Percentiles rank a stretch among this genome's conserved stretches.
Evolutionary conservation across 2,888 invertebrate species (phyloP).

Genomic region (Drepana falcataria): DNA sequence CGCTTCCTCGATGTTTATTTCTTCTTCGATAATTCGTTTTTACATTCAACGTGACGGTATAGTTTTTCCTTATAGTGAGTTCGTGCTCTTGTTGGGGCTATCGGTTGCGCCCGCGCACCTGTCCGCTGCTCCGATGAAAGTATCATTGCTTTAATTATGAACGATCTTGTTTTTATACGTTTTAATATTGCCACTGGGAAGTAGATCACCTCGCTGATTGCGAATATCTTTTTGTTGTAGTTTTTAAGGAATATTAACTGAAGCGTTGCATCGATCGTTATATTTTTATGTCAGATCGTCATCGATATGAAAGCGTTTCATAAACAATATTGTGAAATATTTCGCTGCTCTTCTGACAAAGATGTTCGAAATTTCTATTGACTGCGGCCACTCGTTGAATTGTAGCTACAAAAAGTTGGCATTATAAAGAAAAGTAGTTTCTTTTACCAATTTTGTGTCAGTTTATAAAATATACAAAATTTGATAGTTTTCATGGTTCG

Average conservation of each 20-base stretch:
- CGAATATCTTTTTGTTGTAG: constrained; percentile 65
- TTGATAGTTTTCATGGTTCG: not conserved
- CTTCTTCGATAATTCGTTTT: constrained; percentile 73
- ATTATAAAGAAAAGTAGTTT: not conserved
- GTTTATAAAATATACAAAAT: not conserved
- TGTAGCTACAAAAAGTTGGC: not conserved
- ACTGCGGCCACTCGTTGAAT: not conserved
- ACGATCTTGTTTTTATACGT: constrained; percentile 62
- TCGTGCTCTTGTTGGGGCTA: constrained; percentile 48
- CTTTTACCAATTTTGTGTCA: not conserved
- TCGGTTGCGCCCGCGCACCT: constrained; percentile 39
- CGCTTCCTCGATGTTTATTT: constrained; percentile 74
- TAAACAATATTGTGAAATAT: constrained; percentile 42
- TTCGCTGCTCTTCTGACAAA: not conserved
- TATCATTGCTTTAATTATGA: constrained; percentile 68
- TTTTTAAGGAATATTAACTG: constrained; percentile 55
- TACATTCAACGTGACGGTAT: constrained; percentile 59
- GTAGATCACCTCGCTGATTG: constrained; percentile 72
- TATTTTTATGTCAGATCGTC: constrained; percentile 36
- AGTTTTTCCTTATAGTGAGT: constrained; percentile 49
- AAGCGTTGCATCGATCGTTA: constrained; percentile 51
- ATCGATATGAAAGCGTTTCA: constrained; percentile 45
- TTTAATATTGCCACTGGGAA: constrained; percentile 71
- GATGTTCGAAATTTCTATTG: not conserved
- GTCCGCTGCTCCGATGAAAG: constrained; percentile 49